Base-by-base conservation (phyloP, 2,113 vertebrate genomes). In the Cheilinus undulatus region DNA sequence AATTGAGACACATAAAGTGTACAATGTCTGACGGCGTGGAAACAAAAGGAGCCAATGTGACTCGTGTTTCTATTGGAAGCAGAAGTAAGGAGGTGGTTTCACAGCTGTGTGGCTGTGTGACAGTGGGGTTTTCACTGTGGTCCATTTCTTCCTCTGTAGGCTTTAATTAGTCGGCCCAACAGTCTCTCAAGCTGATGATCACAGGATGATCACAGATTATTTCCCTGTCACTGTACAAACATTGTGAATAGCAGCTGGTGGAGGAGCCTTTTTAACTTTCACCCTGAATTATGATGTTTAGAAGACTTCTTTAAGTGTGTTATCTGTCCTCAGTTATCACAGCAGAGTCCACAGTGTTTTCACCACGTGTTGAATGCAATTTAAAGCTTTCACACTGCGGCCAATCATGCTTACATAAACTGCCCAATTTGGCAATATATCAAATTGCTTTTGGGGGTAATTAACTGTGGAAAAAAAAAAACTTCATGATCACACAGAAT, bases 91-190 rank as follows among this genome's bases (percentile, higher is more conserved):
- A 60, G 69, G 28, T 43, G 66, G 43, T 71, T 86, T 84, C 76
- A 79, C 84, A 85, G 81, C 76, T 85, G 80, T 59, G 61, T 34
- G 26, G 48, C 62, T 65, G 83, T 60, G 74, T 74, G 60, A 59
- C 50, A 76, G 43, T 64, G 15, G n/a, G 54, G 51, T 75, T 82
- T 74, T 85, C 54, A 51, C 46, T 40, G 70, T 69, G 69, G 66
- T 64, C 53, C 51, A 63, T 54, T 64, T 7, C 69, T 64, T 20
- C 42, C 22, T 67, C 78, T 36, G 30, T 65, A 71, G 71, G 69
- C 81, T 71, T 76, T 83, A 86, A 90, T 89, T 88, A 85, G 38
- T 63, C 68, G 50, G 64, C 12, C 22, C 62, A 66, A 72, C 51
- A 19, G 60, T 30, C 52, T 68, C 65, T 81, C 32, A 43, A 75